These are phyloP conservation scores for Polymixis lichenea DNA, from an alignment of 2,888 invertebrate genomes.

Conservation along the genomic window DNA sequence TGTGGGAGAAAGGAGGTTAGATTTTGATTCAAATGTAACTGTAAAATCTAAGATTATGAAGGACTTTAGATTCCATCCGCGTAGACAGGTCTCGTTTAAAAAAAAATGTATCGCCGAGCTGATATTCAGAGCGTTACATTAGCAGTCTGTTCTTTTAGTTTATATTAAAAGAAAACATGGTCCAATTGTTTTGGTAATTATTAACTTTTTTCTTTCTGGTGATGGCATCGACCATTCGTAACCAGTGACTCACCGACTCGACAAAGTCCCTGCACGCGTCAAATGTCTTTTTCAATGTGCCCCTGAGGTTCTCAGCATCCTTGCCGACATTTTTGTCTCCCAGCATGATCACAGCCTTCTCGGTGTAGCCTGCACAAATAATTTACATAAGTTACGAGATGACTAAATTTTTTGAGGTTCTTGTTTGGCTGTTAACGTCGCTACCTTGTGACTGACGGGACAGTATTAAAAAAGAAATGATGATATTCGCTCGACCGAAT, in stretches of 20 bases:
- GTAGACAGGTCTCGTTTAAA: not conserved
- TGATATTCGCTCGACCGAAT: too few species aligned
- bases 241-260: slow-evolving; percentile 90
- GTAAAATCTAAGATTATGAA: too few species aligned
- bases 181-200: not conserved
- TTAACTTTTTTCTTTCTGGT: too few species aligned
- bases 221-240: too few species aligned
- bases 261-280: slow-evolving; percentile 93
- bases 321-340: slow-evolving; percentile 92
- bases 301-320: slow-evolving; percentile 89
- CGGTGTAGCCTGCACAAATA: slow-evolving; percentile 88
- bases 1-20: slow-evolving; percentile 69
- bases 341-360: slow-evolving; percentile 91
- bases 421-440: not conserved
- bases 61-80: too few species aligned
- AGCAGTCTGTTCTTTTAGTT: not conserved
- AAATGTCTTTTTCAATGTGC: slow-evolving; percentile 88
- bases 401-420: not conserved
- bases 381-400: not conserved
- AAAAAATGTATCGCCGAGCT: not conserved
- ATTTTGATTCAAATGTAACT: not conserved
- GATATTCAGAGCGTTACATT: too few species aligned
- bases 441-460: not conserved
- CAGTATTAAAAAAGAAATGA: not conserved
- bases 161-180: not conserved